A percentile compares a stretch with the other conserved stretches of the same genome.
phyloP scores from a whole-genome alignment of 2,113 vertebrate species.

The Ameiurus melas region DNA sequence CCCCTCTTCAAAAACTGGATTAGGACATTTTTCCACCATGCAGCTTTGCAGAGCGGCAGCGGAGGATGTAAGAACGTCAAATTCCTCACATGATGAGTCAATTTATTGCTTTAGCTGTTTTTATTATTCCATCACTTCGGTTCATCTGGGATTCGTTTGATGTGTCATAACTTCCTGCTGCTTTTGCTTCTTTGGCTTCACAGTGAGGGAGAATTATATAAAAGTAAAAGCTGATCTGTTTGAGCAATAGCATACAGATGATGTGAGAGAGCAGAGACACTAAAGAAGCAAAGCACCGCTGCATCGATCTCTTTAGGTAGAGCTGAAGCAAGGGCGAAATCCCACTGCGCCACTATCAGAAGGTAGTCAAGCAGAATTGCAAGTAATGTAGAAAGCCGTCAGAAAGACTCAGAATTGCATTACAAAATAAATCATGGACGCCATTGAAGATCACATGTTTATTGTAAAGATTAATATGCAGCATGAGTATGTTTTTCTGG shows the following conservation, averaged over 20 bases:
- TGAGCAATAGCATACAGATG: not conserved
- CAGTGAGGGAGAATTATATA: not conserved
- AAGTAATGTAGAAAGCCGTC: not conserved
- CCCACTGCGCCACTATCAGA: not conserved
- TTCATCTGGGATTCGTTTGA: slow-evolving; percentile 70
- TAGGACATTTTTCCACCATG: slow-evolving; percentile 64
- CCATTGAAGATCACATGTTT: not conserved
- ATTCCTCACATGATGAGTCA: slow-evolving; percentile 71
- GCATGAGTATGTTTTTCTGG: not conserved
- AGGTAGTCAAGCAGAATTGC: not conserved
- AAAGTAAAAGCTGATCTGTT: not conserved
- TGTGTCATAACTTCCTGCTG: slow-evolving; percentile 65
- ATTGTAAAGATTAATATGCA: not conserved
- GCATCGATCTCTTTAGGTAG: not conserved
- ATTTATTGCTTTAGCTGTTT: slow-evolving; percentile 57
- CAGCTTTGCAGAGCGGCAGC: slow-evolving; percentile 62
- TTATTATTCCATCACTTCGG: slow-evolving; percentile 6
- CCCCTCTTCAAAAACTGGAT: slow-evolving; percentile 60
- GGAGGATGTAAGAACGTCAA: slow-evolving; percentile 64
- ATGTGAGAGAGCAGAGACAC: not conserved
- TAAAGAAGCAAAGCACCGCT: not conserved
- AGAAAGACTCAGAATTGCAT: too few species aligned
- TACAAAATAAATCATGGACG: too few species aligned
- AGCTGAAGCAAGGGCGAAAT: not conserved
- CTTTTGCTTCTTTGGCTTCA: slow-evolving; percentile 55